A percentile compares a stretch with the other conserved stretches of the same genome.
These are phyloP conservation scores for Hypotaenidia okinawae DNA, from an alignment of 2,797 vertebrate species.

Conservation along the genomic window DNA sequence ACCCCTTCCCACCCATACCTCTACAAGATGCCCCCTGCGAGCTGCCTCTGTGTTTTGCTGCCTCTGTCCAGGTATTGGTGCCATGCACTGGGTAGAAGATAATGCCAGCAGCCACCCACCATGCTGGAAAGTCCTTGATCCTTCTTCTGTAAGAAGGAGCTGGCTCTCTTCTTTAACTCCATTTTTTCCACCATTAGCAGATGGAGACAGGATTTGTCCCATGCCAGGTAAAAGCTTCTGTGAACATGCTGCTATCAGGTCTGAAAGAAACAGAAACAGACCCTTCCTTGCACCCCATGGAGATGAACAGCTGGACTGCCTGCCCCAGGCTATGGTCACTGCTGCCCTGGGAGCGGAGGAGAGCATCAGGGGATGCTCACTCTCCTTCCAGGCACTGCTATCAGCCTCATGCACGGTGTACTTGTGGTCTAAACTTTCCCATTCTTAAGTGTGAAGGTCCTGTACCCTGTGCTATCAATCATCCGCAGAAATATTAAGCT, in stretches of 20 bases:
- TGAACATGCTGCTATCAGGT: not conserved
- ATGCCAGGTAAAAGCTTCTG: not conserved
- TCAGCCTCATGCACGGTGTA: not conserved
- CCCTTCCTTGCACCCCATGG: not conserved
- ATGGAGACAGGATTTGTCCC: not conserved
- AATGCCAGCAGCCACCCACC: not conserved
- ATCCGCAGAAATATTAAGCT: constrained; percentile 33
- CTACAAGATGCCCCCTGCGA: not conserved
- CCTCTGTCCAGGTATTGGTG: not conserved
- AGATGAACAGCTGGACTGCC: not conserved
- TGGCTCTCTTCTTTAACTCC: not conserved
- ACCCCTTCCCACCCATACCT: not conserved
- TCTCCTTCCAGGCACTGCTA: not conserved
- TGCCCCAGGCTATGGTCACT: not conserved
- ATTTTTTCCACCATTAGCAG: not conserved
- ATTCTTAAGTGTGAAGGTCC: not conserved
- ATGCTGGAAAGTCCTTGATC: not conserved
- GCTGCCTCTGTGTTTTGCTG: not conserved
- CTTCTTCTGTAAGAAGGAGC: not conserved
- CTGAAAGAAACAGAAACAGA: not conserved
- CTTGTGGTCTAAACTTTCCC: constrained; percentile 11
- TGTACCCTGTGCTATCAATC: constrained; percentile 2
- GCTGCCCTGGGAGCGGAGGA: not conserved
- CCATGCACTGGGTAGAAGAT: not conserved
- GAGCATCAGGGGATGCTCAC: not conserved